Conservation (phyloP, 1,140 invertebrate species). For the Lepidurus arcticus region DNA sequence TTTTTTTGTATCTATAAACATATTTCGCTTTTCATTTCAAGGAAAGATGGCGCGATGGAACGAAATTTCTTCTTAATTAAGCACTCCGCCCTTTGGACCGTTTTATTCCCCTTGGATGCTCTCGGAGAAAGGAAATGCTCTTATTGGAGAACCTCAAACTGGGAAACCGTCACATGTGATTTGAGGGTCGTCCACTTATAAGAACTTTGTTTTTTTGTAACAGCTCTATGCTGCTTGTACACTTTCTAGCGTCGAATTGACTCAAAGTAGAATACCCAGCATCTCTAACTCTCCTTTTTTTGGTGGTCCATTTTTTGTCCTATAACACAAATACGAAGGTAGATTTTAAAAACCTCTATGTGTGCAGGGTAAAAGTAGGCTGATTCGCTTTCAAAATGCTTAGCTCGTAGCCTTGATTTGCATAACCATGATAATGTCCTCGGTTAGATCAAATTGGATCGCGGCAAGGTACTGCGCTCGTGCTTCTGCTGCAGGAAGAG, state of each 20-base stretch:
- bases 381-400: neutral
- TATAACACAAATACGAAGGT: no score
- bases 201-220: no score
- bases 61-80: slow-evolving; percentile 15
- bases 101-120: neutral
- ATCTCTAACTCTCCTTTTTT: neutral
- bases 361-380: neutral
- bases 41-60: neutral
- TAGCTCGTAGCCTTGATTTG: slow-evolving; percentile 2
- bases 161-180: no score
- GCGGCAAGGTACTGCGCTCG: neutral
- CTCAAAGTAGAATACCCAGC: neutral
- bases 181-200: no score
- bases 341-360: neutral
- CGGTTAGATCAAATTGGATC: slow-evolving; percentile 21
- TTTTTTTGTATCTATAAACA: no score
- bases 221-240: no score
- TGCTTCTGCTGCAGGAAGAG: neutral
- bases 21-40: no score
- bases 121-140: neutral
- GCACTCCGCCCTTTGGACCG: neutral
- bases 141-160: no score
- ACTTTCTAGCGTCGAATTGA: no score
- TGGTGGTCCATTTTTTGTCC: neutral
- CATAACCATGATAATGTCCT: slow-evolving; percentile 22